phyloP scores from a whole-genome alignment of 2,113 vertebrate genomes.

The Pollachius pollachius region DNA sequence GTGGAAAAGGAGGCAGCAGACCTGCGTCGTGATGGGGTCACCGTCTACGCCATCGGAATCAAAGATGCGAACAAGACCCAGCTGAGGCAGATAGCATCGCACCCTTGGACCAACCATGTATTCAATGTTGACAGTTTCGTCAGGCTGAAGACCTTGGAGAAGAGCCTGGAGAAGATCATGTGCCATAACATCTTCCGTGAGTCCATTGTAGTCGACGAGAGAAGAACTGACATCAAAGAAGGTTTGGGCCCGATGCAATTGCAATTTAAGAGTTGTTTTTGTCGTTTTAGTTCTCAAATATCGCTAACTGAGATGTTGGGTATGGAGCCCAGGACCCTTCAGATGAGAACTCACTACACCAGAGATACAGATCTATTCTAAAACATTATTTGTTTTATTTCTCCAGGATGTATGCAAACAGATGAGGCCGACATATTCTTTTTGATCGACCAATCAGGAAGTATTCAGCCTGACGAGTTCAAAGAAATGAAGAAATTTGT shows the following conservation, averaged over 20 bases:
- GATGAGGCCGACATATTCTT: conserved; percentile 88
- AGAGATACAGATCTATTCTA: no score
- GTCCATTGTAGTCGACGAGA: conserved; percentile 7
- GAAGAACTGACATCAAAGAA: conserved; percentile 53
- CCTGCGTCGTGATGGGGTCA: conserved; percentile 68
- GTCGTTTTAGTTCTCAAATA: not conserved
- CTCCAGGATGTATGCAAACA: conserved; percentile 74
- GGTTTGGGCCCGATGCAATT: conserved; percentile 56
- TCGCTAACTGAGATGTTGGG: no score
- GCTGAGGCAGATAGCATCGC: conserved; percentile 72
- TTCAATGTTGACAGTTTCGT: conserved; percentile 68
- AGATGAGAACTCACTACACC: no score
- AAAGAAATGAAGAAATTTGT: conserved; percentile 81
- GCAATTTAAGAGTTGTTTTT: not conserved
- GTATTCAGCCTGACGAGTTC: conserved; percentile 71
- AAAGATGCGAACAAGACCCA: conserved; percentile 48
- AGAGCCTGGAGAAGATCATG: conserved; percentile 67
- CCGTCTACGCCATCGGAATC: conserved; percentile 74
- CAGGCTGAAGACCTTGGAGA: conserved; percentile 63
- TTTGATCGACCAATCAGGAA: conserved; percentile 81
- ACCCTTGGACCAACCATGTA: conserved; percentile 70
- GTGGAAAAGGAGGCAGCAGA: conserved; percentile 59
- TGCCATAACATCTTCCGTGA: conserved; percentile 66
- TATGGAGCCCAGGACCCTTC: no score
- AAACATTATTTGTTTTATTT: conserved; percentile 5